These are phyloP conservation scores for Toxotes lorentzi DNA, from an alignment of 2,797 vertebrate genomes.

Conservation along the genomic window DNA sequence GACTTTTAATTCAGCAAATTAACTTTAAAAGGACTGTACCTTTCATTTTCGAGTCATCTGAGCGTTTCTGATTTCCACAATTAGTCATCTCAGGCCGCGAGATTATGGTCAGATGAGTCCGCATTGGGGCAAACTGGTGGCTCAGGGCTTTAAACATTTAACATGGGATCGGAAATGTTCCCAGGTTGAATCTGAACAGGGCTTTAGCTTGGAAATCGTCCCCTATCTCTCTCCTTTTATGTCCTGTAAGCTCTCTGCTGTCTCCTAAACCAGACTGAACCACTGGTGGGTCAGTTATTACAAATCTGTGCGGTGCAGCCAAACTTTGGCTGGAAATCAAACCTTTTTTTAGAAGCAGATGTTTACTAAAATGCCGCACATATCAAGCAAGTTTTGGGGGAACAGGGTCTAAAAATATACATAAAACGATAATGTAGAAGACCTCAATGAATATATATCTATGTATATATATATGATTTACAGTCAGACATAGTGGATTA, in stretches of 20 bases:
- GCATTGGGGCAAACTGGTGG: neutral
- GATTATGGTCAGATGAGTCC: neutral
- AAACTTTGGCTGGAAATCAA: neutral
- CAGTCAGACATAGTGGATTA: neutral
- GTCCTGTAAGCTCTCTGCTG: neutral
- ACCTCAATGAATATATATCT: neutral
- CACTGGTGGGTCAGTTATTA: neutral
- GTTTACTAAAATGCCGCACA: neutral
- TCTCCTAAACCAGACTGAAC: neutral
- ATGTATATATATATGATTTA: neutral
- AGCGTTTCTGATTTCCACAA: neutral
- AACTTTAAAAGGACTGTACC: neutral
- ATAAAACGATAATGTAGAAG: neutral
- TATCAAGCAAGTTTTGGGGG: neutral
- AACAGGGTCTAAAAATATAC: neutral
- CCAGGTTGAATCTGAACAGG: neutral
- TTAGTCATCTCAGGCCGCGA: neutral
- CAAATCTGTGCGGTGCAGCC: neutral
- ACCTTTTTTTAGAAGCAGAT: neutral
- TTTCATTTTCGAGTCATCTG: neutral
- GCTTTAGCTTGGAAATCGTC: neutral
- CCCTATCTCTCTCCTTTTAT: neutral
- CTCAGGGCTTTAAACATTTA: neutral
- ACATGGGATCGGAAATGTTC: neutral
- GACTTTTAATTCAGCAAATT: neutral